Base-by-base conservation (phyloP, 1,140 invertebrate genomes). In the Drosophila ironensis region DNA sequence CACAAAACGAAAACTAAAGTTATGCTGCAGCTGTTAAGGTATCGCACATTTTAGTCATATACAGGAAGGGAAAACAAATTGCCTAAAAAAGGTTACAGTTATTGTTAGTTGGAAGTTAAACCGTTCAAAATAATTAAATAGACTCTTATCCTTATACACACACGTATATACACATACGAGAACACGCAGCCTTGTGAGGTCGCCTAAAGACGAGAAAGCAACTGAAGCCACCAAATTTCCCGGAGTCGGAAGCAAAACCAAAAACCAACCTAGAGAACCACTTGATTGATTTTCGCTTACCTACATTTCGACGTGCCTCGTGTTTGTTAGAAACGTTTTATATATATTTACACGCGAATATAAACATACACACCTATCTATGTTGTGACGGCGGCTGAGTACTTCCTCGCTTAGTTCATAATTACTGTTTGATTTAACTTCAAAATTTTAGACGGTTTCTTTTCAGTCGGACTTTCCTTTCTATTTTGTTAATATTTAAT, bases 261-360 rank as follows among this genome's bases (percentile, higher is more conserved):
- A 53, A 75, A 61, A 48, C 37, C 37, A 50, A 60, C 42, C 54
- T 68, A 57, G 12, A 67, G 35, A 59, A 53, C 27, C 56, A 42
- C 60, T 61, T 61, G 51, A 68, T 61, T 61, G 51, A 68, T 52
- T 73, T 84, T 78, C 78, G 73, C 81, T 84, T 74, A 74, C 74
- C 78, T 86, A 84, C 74, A 84, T 84, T 86, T 84, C 70, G 71
- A 84, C 56, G 78, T 84, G 78, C 78, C 78, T 84, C 70, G 80
- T 86, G 78, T 84, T 84, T 82, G 78, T 82, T 84, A 82, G 73
- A 82, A 82, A 82, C 78, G 70, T 76, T 78, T 73, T 70, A 84
- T 64, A 81, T 82, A 82, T 46, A 70, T 76, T 76, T 76, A 82
- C 60, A 84, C 54, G 41, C 70, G 51, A 66, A 75, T 50, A 82